Evolutionary conservation across 2,888 invertebrate genomes (phyloP), one percentile per base, ranked within the genome.

Genomic region (Polydrusus pterygomalis): DNA sequence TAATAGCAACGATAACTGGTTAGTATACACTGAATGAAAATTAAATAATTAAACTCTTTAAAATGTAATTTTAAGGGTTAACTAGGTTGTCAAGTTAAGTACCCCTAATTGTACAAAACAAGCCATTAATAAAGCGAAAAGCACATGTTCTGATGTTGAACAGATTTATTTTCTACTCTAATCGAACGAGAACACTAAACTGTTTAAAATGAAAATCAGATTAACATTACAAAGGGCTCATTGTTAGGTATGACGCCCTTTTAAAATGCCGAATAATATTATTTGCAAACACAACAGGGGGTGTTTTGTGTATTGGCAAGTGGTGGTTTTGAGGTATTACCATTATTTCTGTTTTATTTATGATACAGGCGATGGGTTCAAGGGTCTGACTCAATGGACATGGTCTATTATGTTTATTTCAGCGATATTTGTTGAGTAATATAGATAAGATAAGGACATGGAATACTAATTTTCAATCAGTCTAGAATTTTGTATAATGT

Each of bases 241-340:
- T 81, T 81, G 81, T 81, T 69, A 18, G 65, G 45, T 71, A 40
- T 70, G 77, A 79, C 80, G 75, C 80, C 81, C 79, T 75, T 78
- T 80, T 78, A 78, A 78, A 78, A 78, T 79, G 76, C 77, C 78
- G 78, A 80, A 80, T 78, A 78, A 79, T 78, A 78, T 77, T 82
- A 82, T 82, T 81, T 82, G 81, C 81, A 75, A 81, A 71, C 74
- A 45, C 49, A 30, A 34, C 63, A 58, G 69, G 69, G 69, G 69
- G 69, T 56, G 69, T 47, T 43, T 40, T 56, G 45, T 63, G 11
- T 25, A 43, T 63, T 64, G n/a, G 49, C 47, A 47, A 49, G 25
- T 49, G 45, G 64, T 47, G 49, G 47, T 64, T 60, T 60, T 60
- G 58, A 18, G 10, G 18, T 15, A 60, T 60, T 60, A 60, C 17